These are phyloP conservation scores for Caenorhabditis macrosperma DNA, from an alignment of 2,888 invertebrate genomes.

Conservation along the genomic window DNA sequence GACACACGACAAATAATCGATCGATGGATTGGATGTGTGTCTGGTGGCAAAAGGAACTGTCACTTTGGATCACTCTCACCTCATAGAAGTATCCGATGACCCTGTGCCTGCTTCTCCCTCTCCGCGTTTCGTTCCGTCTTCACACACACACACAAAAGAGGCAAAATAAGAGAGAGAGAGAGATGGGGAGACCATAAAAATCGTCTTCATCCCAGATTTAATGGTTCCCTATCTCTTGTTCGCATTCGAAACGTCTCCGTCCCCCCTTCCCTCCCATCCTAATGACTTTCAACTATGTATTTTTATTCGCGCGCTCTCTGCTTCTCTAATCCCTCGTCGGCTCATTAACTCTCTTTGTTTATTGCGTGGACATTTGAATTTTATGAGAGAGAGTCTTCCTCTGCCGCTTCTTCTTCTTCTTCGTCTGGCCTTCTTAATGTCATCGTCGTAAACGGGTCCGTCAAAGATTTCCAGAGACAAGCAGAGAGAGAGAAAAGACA, in stretches of 20 bases:
- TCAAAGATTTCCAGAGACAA: slow-evolving; percentile 36
- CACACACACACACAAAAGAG: neutral
- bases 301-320: slow-evolving; percentile 50
- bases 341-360: slow-evolving; percentile 59
- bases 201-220: slow-evolving; percentile 46
- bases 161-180: slow-evolving; percentile 24
- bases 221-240: slow-evolving; percentile 49
- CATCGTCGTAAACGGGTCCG: slow-evolving; percentile 48
- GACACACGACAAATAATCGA: slow-evolving; percentile 28
- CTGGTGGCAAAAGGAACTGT: slow-evolving; percentile 51
- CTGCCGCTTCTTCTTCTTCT: slow-evolving; percentile 17
- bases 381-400: slow-evolving; percentile 48
- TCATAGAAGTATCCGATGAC: neutral
- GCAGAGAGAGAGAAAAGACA: slow-evolving; percentile 10
- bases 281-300: slow-evolving; percentile 57
- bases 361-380: slow-evolving; percentile 60
- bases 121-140: no score
- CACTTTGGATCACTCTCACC: slow-evolving; percentile 41
- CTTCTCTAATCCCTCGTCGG: slow-evolving; percentile 50
- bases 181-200: slow-evolving; percentile 55
- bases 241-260: slow-evolving; percentile 9
- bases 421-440: slow-evolving; percentile 35
- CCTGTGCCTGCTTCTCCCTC: neutral
- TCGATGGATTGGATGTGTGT: neutral
- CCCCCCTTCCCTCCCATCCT: slow-evolving; percentile 44